These are phyloP conservation scores for Platycercus adscitus DNA, from an alignment of 2,113 vertebrate species.

Conservation along the genomic window DNA sequence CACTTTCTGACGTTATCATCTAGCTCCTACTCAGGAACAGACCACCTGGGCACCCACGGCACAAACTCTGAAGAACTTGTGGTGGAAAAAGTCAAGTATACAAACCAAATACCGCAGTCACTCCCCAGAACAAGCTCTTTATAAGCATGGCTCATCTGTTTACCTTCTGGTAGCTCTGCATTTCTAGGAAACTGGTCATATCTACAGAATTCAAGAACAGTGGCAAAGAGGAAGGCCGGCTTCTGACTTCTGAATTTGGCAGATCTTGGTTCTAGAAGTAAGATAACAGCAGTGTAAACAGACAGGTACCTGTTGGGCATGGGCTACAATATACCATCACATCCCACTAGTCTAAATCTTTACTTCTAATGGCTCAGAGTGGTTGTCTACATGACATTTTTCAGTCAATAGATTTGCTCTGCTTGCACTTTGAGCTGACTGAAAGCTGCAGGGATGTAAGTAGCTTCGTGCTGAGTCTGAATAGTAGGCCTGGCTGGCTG, in stretches of 20 bases:
- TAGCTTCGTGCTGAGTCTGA: background rate
- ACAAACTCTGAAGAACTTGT: background rate
- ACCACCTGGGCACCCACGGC: background rate
- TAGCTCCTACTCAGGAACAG: background rate
- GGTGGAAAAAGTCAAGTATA: background rate
- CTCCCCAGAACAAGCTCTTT: background rate
- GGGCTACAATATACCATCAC: fast-evolving
- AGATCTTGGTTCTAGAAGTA: constrained; percentile 15
- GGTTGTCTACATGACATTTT: background rate
- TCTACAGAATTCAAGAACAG: background rate
- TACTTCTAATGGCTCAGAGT: background rate
- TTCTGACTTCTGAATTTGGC: background rate
- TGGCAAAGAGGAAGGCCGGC: constrained; percentile 38
- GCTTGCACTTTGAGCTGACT: background rate
- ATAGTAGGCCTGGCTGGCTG: background rate
- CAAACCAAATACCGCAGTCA: background rate
- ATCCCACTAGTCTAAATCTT: background rate
- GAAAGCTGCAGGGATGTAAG: background rate
- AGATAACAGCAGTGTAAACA: background rate
- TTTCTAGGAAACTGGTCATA: fast-evolving
- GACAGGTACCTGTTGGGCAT: background rate
- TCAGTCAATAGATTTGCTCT: background rate
- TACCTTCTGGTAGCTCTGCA: background rate
- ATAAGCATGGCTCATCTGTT: background rate
- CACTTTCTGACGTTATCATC: background rate